Conservation (phyloP, 64 coral and sea anemone species). For the Actinia tenebrosa region DNA sequence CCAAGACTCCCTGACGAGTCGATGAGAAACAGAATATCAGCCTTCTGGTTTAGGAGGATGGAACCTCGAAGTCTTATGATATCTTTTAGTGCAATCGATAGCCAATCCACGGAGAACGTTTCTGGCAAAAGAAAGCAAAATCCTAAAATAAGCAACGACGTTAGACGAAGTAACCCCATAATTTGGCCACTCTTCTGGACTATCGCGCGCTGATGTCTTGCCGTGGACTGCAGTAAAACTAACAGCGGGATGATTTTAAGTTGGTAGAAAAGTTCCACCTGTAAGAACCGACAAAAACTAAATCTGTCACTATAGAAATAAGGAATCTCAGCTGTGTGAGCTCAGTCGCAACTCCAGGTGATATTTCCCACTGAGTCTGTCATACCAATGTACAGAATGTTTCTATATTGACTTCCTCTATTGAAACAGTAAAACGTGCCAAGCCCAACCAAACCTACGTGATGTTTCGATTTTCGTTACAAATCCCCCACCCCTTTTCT, state of each 20-base stretch:
- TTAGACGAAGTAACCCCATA: neutral
- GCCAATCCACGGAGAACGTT: slow-evolving; percentile 31
- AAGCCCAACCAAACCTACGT: neutral
- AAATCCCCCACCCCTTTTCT: too few relatives aligned
- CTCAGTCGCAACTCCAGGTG: neutral
- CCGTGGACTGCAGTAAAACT: neutral
- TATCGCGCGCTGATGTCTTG: neutral
- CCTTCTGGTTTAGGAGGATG: slow-evolving; percentile 37
- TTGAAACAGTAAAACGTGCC: neutral
- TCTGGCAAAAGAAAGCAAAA: neutral
- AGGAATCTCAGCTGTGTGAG: neutral
- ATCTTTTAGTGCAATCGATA: too few relatives aligned
- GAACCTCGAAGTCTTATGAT: slow-evolving; percentile 62
- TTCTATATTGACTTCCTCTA: neutral
- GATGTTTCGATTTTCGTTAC: neutral
- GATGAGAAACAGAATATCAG: slow-evolving; percentile 70
- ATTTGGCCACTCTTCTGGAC: neutral
- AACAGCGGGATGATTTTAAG: neutral
- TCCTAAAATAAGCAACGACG: neutral
- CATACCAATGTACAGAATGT: neutral
- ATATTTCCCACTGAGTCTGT: neutral
- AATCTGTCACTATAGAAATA: neutral
- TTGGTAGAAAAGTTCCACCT: neutral
- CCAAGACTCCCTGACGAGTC: slow-evolving; percentile 71
- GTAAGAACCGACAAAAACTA: neutral